Evolutionary conservation across 2,797 vertebrate genomes (phyloP).

Genomic region (Lithobates pipiens): DNA sequence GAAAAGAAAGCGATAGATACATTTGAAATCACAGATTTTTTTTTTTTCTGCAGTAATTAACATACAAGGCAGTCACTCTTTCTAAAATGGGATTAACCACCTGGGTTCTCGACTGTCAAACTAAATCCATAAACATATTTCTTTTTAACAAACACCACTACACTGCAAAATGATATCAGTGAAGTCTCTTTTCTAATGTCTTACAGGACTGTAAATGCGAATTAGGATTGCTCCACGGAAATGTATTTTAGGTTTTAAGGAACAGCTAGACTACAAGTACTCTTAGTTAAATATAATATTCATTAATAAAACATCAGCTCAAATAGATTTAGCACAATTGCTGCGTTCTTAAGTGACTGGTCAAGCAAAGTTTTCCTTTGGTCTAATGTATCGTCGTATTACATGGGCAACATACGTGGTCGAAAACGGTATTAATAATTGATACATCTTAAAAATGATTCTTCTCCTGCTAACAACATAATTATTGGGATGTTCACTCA

Average conservation of each 20-base stretch:
- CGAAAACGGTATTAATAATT: constrained; percentile 56
- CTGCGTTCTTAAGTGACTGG: constrained; percentile 76
- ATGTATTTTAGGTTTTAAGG: constrained; percentile 68
- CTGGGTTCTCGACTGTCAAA: constrained; percentile 89
- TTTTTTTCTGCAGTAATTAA: constrained; percentile 76
- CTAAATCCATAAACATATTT: constrained; percentile 75
- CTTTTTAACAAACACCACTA: constrained; percentile 64
- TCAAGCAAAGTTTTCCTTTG: constrained; percentile 75
- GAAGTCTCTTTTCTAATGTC: constrained; percentile 69
- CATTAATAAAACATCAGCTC: constrained; percentile 81
- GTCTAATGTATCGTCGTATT: constrained; percentile 56
- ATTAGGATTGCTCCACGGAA: constrained; percentile 70
- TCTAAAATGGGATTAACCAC: constrained; percentile 91
- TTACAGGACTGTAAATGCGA: constrained; percentile 66
- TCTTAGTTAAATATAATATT: constrained; percentile 73
- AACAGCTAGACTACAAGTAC: constrained; percentile 71
- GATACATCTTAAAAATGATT: constrained; percentile 69
- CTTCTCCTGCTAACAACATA: constrained; percentile 72
- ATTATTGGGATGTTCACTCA: constrained; percentile 74
- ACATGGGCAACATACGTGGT: constrained; percentile 45
- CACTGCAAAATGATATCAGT: constrained; percentile 72
- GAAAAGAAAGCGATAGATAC: constrained; percentile 63
- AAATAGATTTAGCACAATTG: constrained; percentile 75
- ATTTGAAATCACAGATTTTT: constrained; percentile 79
- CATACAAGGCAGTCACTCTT: constrained; percentile 86